These are phyloP conservation scores for Tyrannus savana DNA, from an alignment of 2,113 vertebrate genomes.

Conservation along the genomic window DNA sequence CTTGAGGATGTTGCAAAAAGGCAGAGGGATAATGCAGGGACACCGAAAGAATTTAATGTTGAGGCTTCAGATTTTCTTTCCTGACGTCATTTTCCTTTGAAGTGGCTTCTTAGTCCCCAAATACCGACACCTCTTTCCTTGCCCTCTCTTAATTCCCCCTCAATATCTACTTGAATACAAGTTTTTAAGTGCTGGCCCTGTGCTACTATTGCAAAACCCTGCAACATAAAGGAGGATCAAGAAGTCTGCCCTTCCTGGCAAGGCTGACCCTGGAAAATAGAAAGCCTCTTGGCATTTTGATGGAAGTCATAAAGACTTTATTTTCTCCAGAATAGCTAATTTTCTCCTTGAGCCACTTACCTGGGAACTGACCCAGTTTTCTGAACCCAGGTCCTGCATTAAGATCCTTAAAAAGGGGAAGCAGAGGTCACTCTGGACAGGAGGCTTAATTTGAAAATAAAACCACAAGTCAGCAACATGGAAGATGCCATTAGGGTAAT, in stretches of 20 bases:
- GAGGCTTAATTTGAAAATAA: not conserved
- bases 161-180: not conserved
- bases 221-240: not conserved
- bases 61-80: not conserved
- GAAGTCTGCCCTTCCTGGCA: not conserved
- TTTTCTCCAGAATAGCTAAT: not conserved
- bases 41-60: not conserved
- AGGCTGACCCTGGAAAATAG: not conserved
- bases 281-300: not conserved
- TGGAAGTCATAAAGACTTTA: not conserved
- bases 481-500: not conserved
- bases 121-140: not conserved
- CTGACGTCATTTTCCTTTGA: not conserved
- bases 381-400: not conserved
- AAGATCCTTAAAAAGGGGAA: not conserved
- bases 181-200: not conserved
- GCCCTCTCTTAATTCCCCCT: not conserved
- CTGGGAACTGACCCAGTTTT: not conserved
- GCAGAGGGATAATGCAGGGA: not conserved
- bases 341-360: not conserved
- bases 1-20: conserved; percentile 1
- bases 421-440: not conserved
- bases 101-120: not conserved
- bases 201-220: not conserved
- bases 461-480: not conserved